phyloP scores from a whole-genome alignment of 2,113 vertebrate genomes.

The Triplophysa tibetana region DNA sequence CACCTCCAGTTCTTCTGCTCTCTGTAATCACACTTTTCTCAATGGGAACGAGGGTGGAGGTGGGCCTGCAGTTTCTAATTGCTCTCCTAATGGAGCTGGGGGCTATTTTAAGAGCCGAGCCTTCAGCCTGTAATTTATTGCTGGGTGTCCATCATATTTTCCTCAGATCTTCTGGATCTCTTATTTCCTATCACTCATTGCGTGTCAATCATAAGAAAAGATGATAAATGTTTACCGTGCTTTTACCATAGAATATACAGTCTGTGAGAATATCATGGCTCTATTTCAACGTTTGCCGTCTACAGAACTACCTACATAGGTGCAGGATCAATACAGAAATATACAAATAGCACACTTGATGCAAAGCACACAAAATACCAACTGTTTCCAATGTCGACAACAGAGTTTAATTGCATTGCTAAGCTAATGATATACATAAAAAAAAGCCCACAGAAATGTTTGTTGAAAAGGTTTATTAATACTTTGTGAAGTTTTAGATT shows the following conservation, averaged over 20 bases:
- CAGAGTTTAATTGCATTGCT: no score
- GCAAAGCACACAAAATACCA: no score
- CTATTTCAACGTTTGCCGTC: neutral
- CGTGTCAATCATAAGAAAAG: neutral
- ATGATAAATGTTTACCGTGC: neutral
- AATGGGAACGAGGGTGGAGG: constrained; percentile 59
- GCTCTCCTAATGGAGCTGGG: constrained; percentile 61
- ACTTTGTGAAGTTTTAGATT: no score
- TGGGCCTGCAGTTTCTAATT: constrained; percentile 66
- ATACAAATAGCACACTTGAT: no score
- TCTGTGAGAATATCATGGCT: neutral
- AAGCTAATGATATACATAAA: no score
- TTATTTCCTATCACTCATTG: neutral
- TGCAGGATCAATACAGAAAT: no score
- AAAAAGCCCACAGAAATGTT: no score
- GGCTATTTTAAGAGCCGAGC: constrained; percentile 66
- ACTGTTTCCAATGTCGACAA: no score
- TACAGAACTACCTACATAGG: no score
- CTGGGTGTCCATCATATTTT: constrained; percentile 64
- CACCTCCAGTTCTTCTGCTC: constrained; percentile 22
- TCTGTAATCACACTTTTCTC: constrained; percentile 52
- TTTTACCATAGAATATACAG: neutral
- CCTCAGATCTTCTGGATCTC: constrained; percentile 13
- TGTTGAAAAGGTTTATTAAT: no score
- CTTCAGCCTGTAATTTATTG: constrained; percentile 66